A percentile compares a stretch with the other conserved stretches of the same genome.
These are phyloP conservation scores for Trematomus bernacchii DNA, from an alignment of 2,797 vertebrate genomes.

Conservation along the genomic window DNA sequence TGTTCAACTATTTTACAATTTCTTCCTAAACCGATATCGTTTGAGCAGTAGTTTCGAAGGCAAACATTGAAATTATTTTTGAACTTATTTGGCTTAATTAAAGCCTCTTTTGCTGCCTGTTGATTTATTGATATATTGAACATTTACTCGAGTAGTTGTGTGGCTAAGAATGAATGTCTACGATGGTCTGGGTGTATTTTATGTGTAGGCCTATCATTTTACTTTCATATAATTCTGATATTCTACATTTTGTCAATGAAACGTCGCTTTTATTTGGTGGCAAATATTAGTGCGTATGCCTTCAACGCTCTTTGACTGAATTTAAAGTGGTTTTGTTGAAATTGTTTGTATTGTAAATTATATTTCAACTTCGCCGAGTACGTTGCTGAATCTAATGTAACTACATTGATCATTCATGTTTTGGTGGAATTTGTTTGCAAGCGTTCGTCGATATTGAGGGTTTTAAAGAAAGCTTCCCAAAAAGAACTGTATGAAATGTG, in stretches of 20 bases:
- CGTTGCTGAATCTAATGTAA: neutral
- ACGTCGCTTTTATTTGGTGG: neutral
- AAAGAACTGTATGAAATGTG: constrained; percentile 81
- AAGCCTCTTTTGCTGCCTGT: neutral
- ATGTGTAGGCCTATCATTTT: neutral
- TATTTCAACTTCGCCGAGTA: neutral
- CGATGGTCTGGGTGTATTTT: too few species aligned
- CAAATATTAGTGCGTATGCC: neutral
- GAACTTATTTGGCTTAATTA: neutral
- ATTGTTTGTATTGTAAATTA: neutral
- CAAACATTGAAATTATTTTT: neutral
- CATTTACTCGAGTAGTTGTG: neutral
- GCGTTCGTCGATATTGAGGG: neutral
- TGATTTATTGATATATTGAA: neutral
- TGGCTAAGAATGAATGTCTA: neutral
- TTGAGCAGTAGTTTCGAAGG: neutral
- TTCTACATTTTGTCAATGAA: neutral
- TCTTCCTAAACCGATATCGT: neutral
- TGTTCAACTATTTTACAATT: accelerated
- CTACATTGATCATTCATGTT: accelerated
- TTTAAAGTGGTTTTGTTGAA: neutral
- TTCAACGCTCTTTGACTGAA: neutral
- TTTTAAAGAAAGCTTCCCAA: constrained; percentile 74
- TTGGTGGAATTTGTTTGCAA: neutral
- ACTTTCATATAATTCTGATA: neutral